phyloP scores from a whole-genome alignment of 2,888 invertebrate species.

The Cheiracanthium punctorium region DNA sequence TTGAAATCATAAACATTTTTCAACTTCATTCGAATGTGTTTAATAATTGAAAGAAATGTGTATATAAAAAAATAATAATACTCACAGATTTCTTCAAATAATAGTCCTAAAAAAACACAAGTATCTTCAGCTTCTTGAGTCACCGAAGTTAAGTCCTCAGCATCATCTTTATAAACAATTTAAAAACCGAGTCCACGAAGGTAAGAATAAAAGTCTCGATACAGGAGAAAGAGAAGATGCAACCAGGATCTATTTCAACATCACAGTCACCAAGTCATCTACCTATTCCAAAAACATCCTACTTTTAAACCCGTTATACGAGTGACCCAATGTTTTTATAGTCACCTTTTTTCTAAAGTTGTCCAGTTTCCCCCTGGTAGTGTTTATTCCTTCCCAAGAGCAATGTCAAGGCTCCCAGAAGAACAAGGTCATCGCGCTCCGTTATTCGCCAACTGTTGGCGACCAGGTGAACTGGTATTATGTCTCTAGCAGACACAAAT shows the following conservation, averaged over 20 bases:
- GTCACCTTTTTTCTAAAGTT: constrained; percentile 35
- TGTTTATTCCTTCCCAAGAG: neutral
- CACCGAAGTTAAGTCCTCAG: neutral
- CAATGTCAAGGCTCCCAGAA: constrained; percentile 2
- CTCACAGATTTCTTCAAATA: too few species aligned
- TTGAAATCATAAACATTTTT: too few species aligned
- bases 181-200: neutral
- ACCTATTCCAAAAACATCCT: neutral
- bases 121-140: too few species aligned
- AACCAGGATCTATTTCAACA: neutral
- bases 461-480: neutral
- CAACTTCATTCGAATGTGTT: too few species aligned
- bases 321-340: constrained; percentile 65
- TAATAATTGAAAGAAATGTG: too few species aligned
- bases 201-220: too few species aligned
- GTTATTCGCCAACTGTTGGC: constrained; percentile 1
- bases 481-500: too few species aligned
- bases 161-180: neutral
- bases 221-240: too few species aligned
- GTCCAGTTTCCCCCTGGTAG: constrained; percentile 10
- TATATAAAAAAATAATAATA: too few species aligned
- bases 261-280: neutral
- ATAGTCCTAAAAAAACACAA: too few species aligned
- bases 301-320: constrained; percentile 59
- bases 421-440: constrained; percentile 1